Evolutionary conservation across 2,113 vertebrate species (phyloP), one percentile per base, ranked within the genome.

Genomic region (Myiagra hebetior): DNA sequence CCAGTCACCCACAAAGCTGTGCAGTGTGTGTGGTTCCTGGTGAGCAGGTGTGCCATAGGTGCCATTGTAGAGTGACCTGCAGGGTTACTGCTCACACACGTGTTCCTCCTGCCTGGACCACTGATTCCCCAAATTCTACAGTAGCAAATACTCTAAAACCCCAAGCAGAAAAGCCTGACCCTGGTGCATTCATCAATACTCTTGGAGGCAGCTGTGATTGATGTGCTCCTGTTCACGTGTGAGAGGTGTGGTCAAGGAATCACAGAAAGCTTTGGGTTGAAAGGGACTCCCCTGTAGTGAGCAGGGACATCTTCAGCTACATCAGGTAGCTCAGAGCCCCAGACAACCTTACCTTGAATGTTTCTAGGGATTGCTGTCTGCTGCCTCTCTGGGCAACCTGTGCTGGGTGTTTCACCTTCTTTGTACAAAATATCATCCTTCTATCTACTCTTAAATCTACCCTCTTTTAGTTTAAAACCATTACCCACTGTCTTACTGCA

Each of bases 1-100:
- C 22, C 1, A 1, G 1, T 7, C 8, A 7, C 57, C 18, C 37
- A 2, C 5, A 1, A 10, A 4, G 13, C 18, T 65, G 13, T 11
- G 52, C 49, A 42, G 23, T 5, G 28, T 5, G 28, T 7, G 17
- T 30, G 21, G 11, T 26, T 15, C 31, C n/a, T 59, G 70, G 19
- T 52, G 21, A 70, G 44, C 1, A 3, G 20, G 11, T 15, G 37
- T 49, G 52, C n/a, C 14, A 2, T 24, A 10, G 41, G 37, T 75
- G 50, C 42, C 55, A 0, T 2, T 35, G 21, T 17, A 13, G 27
- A 31, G 72, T 39, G 63, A 49, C 53, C 78, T 74, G 78, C 50
- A 52, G 75, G 60, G 37, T 23, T 24, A 0, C 13, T 65, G 50
- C 21, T 82, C 30, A 4, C 56, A 26, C 7, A 4, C 21, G 19